phyloP scores from a whole-genome alignment of 2,888 invertebrate genomes.

The Chromoteleia sp. region DNA sequence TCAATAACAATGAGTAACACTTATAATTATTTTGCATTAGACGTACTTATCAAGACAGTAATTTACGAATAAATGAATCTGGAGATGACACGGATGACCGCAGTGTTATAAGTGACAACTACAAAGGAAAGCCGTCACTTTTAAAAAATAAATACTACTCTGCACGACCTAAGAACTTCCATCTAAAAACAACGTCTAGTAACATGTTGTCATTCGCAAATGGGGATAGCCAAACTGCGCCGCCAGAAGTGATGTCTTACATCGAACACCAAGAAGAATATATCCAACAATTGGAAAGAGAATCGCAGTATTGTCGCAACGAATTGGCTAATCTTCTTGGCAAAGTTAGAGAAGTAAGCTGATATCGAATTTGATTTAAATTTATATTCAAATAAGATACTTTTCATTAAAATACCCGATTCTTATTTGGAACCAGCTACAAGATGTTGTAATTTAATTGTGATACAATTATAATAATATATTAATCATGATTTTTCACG shows the following conservation, averaged over 20 bases:
- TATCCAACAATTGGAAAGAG: conserved; percentile 93
- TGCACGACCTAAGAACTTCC: conserved; percentile 66
- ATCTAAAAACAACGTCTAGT: conserved; percentile 60
- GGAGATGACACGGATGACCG: conserved; percentile 87
- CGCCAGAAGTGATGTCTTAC: conserved; percentile 91
- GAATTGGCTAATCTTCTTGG: conserved; percentile 91
- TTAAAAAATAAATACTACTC: conserved; percentile 62
- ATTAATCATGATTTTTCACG: not conserved
- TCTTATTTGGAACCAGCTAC: too few species aligned
- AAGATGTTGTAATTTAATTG: too few species aligned
- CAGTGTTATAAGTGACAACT: conserved; percentile 84
- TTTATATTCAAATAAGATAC: too few species aligned
- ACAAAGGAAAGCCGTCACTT: conserved; percentile 66
- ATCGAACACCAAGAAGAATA: conserved; percentile 95
- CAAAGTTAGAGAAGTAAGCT: conserved; percentile 90
- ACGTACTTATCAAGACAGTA: conserved; percentile 49
- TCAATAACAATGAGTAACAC: too few species aligned
- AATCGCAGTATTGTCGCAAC: conserved; percentile 93
- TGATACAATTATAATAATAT: too few species aligned
- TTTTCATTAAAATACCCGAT: too few species aligned
- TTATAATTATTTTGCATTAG: conserved; percentile 10
- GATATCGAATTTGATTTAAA: too few species aligned
- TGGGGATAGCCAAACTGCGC: conserved; percentile 65
- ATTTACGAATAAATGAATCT: conserved; percentile 73
- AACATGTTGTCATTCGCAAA: conserved; percentile 36